phyloP scores from a whole-genome alignment of 2,797 vertebrate species.

The Myotis findleyi region DNA sequence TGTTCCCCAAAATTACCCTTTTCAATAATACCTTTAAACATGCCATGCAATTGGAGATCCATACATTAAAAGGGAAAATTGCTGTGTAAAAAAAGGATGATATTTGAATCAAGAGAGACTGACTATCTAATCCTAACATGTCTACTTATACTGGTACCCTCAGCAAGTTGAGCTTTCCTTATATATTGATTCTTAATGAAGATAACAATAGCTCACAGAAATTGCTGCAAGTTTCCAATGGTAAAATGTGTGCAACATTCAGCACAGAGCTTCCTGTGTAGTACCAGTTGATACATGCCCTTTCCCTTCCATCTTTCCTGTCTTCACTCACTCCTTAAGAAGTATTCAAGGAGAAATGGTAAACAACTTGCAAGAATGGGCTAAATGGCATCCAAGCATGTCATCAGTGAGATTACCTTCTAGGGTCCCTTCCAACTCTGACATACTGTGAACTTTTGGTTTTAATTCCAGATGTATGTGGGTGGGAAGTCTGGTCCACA shows the following conservation, averaged over 20 bases:
- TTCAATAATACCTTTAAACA: background rate
- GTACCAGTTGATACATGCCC: background rate
- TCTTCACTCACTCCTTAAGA: background rate
- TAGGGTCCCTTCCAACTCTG: background rate
- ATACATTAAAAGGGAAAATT: background rate
- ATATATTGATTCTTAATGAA: background rate
- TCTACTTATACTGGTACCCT: background rate
- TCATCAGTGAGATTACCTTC: background rate
- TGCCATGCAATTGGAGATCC: background rate
- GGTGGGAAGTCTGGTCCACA: background rate
- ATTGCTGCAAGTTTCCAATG: background rate
- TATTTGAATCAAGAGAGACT: background rate
- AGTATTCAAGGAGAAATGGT: background rate
- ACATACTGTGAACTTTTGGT: background rate
- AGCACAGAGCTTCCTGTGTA: background rate
- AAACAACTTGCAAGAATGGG: background rate
- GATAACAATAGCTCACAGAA: background rate
- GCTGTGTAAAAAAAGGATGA: background rate
- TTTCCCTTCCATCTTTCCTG: background rate
- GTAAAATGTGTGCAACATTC: background rate
- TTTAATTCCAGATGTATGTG: constrained; percentile 44
- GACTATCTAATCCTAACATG: background rate
- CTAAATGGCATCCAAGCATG: background rate
- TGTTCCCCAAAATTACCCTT: background rate
- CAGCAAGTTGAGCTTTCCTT: background rate